phyloP scores from a whole-genome alignment of 2,113 vertebrate genomes.

The Cavia porcellus region DNA sequence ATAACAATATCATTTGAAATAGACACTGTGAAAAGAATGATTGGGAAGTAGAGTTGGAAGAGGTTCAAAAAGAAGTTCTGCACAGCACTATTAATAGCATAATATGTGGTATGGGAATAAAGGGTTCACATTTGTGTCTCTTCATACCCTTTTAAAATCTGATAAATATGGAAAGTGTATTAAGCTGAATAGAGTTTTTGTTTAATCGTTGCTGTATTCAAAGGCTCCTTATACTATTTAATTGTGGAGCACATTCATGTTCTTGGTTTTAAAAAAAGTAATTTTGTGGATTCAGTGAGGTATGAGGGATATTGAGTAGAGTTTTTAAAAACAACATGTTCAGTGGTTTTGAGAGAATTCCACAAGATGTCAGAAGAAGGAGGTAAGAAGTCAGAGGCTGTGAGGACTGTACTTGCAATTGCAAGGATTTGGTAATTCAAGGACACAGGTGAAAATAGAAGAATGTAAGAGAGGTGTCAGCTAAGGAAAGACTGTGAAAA shows the following conservation, averaged over 20 bases:
- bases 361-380: neutral
- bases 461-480: neutral
- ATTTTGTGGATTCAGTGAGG: neutral
- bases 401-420: neutral
- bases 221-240: slow-evolving; percentile 23
- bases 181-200: neutral
- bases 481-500: neutral
- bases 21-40: neutral
- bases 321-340: neutral
- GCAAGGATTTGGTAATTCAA: neutral
- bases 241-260: neutral
- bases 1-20: slow-evolving; percentile 37
- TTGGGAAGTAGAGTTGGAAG: neutral
- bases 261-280: neutral
- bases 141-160: slow-evolving; percentile 29
- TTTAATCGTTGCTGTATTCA: slow-evolving; percentile 56
- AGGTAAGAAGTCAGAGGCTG: neutral
- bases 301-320: neutral
- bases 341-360: slow-evolving; percentile 16
- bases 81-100: neutral
- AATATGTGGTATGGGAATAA: neutral
- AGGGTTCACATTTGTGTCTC: neutral
- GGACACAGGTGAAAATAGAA: neutral
- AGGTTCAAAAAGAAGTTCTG: slow-evolving; percentile 43
- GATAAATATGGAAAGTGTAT: slow-evolving; percentile 13